These are phyloP conservation scores for Lineus longissimus DNA, from an alignment of 1,140 invertebrate genomes.

Conservation along the genomic window DNA sequence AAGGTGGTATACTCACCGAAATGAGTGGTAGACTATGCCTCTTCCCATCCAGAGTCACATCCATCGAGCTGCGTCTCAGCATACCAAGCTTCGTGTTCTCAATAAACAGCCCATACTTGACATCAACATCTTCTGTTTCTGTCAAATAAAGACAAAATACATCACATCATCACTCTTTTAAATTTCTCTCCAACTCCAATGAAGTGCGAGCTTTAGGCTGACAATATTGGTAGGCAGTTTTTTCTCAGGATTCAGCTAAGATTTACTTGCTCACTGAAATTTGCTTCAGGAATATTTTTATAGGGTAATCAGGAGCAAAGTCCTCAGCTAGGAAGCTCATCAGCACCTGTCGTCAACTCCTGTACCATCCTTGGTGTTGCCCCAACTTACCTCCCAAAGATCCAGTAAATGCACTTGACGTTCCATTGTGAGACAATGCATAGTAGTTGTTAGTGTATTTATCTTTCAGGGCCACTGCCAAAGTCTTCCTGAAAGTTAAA, in stretches of 20 bases:
- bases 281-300: too few relatives aligned
- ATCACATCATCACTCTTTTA: not conserved
- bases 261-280: too few relatives aligned
- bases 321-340: too few relatives aligned
- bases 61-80: constrained; percentile 50
- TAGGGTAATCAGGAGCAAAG: too few relatives aligned
- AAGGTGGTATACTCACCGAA: constrained; percentile 42
- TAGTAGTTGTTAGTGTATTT: constrained; percentile 42
- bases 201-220: not conserved
- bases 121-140: constrained; percentile 39
- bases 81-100: constrained; percentile 44
- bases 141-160: constrained; percentile 18
- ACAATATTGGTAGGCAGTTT: not conserved
- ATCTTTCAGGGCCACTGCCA: constrained; percentile 28
- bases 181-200: too few relatives aligned
- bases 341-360: too few relatives aligned
- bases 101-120: constrained; percentile 44
- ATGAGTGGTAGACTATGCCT: constrained; percentile 31
- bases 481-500: constrained; percentile 24
- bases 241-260: too few relatives aligned
- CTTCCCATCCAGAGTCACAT: constrained; percentile 33
- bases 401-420: constrained; percentile 45
- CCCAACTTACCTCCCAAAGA: constrained; percentile 41
- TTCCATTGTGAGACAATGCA: constrained; percentile 41
- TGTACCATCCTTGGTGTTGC: too few relatives aligned